These are phyloP conservation scores for Melolontha melolontha DNA, from an alignment of 2,888 invertebrate species.

Conservation along the genomic window DNA sequence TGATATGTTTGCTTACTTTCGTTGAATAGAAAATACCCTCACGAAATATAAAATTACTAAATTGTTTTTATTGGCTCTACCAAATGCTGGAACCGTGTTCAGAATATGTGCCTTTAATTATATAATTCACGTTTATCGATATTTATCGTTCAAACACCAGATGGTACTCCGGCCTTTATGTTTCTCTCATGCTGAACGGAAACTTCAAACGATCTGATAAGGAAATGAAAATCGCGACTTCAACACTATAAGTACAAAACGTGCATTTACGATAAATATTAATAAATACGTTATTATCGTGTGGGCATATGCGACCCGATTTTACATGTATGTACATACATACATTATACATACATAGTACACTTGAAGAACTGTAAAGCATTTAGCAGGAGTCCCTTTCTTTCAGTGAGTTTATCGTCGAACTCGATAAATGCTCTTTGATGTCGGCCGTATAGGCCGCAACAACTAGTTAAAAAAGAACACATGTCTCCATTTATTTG, in stretches of 20 bases:
- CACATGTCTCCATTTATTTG: slow-evolving; percentile 39
- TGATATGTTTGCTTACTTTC: too few species aligned
- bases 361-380: slow-evolving; percentile 34
- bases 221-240: slow-evolving; percentile 13
- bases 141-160: slow-evolving; percentile 13
- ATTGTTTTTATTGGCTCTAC: too few species aligned
- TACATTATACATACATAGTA: slow-evolving; percentile 14
- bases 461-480: slow-evolving; percentile 31
- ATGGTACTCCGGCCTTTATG: slow-evolving; percentile 4
- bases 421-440: slow-evolving; percentile 43
- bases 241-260: slow-evolving; percentile 11
- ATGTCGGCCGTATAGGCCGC: slow-evolving; percentile 36
- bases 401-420: slow-evolving; percentile 41
- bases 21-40: too few species aligned
- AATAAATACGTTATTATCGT: slow-evolving; percentile 36
- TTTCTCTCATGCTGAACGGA: neutral
- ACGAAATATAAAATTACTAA: too few species aligned
- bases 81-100: neutral
- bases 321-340: slow-evolving; percentile 19
- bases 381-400: slow-evolving; percentile 37
- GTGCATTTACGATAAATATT: slow-evolving; percentile 34
- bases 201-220: slow-evolving; percentile 15
- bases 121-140: slow-evolving; percentile 18
- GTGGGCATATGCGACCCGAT: slow-evolving; percentile 26
- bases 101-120: neutral